Conservation (phyloP, 2,113 vertebrate genomes). For the Brachypodius melanocephalos region DNA sequence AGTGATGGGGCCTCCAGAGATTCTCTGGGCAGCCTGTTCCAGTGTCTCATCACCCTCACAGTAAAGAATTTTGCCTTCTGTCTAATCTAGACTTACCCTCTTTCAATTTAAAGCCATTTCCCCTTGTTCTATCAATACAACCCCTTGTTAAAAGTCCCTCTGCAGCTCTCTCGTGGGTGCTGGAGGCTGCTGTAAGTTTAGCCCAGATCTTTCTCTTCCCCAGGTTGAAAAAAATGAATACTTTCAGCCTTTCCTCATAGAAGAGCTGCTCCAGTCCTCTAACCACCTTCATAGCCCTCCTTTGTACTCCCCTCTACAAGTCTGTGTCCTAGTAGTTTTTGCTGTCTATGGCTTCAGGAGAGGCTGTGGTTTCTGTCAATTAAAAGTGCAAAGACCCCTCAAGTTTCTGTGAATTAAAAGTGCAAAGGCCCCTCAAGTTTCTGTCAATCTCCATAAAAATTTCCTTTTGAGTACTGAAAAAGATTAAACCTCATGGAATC, state of each 20-base stretch:
- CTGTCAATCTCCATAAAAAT: background rate
- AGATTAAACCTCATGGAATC: background rate
- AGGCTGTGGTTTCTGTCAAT: background rate
- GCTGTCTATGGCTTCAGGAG: background rate
- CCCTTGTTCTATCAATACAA: background rate
- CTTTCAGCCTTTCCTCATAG: background rate
- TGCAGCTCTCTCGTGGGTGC: background rate
- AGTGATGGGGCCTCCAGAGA: rapidly evolving
- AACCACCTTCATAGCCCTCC: background rate
- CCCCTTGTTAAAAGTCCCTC: background rate
- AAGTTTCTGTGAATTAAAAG: background rate
- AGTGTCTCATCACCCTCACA: background rate
- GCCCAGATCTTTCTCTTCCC: background rate
- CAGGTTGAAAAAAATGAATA: background rate
- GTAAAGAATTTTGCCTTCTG: background rate
- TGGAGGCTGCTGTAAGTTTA: background rate
- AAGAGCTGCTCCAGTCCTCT: background rate
- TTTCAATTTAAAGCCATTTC: background rate
- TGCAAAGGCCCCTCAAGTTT: background rate
- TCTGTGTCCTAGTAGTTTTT: background rate
- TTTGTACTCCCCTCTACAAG: rapidly evolving
- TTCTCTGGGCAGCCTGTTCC: background rate
- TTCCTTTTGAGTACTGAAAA: background rate
- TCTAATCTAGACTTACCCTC: background rate
- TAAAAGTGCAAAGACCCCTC: background rate